Evolutionary conservation across 2,113 vertebrate genomes (phyloP).

Genomic region (Ictalurus punctatus): DNA sequence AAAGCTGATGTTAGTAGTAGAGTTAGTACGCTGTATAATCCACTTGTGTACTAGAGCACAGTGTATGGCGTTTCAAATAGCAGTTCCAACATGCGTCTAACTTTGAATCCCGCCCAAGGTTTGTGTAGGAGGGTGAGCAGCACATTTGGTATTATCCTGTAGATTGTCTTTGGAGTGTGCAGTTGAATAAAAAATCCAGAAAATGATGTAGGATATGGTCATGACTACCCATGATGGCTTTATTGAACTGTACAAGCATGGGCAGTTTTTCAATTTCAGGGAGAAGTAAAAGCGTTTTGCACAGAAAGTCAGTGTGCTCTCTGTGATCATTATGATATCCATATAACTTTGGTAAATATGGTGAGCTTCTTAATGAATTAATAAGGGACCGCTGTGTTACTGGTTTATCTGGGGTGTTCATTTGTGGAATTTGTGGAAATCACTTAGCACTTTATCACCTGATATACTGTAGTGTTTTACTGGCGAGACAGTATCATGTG

Average conservation of each 20-base stretch:
- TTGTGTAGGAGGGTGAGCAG: background rate
- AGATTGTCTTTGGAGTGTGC: background rate
- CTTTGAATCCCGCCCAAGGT: background rate
- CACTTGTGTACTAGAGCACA: background rate
- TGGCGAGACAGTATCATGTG: background rate
- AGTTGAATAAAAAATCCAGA: constrained; percentile 22
- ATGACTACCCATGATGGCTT: background rate
- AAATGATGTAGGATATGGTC: constrained; percentile 33
- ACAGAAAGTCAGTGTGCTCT: background rate
- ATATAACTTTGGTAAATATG: background rate
- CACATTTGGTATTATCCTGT: background rate
- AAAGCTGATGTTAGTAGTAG: background rate
- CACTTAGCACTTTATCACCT: background rate
- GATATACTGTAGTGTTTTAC: background rate
- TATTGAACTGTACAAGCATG: constrained; percentile 12
- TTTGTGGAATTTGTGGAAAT: background rate
- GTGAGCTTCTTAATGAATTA: background rate
- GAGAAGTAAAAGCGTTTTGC: background rate
- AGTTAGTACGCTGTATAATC: background rate
- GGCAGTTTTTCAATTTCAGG: constrained; percentile 4
- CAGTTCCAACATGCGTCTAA: background rate
- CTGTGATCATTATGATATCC: background rate
- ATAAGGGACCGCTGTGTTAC: background rate
- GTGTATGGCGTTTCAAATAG: background rate
- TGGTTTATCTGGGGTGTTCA: background rate